Conservation (phyloP, 1,140 invertebrate species). For the Patella vulgata region DNA sequence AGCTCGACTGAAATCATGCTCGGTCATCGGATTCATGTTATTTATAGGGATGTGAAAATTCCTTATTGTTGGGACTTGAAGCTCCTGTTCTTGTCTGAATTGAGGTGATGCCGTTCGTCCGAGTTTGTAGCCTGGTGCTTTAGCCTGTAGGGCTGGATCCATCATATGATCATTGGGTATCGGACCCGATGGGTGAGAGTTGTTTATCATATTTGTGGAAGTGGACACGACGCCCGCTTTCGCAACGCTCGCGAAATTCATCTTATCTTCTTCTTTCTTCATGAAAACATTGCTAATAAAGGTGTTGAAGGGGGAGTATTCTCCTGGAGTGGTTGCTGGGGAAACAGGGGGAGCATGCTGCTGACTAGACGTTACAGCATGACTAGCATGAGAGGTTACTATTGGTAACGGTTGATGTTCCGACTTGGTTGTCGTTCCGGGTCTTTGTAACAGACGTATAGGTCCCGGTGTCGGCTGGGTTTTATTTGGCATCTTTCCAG, state of each 20-base stretch:
- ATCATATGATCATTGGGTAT: conserved; percentile 72
- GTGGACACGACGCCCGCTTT: conserved; percentile 70
- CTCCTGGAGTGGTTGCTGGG: conserved; percentile 50
- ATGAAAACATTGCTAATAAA: conserved; percentile 76
- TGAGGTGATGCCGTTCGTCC: conserved; percentile 45
- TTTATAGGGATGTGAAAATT: conserved; percentile 7
- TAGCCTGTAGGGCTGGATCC: conserved; percentile 61
- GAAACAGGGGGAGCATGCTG: conserved; percentile 6
- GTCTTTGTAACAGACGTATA: conserved; percentile 10
- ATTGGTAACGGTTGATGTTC: conserved; percentile 56
- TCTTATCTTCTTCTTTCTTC: conserved; percentile 74
- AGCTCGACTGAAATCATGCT: conserved; percentile 81
- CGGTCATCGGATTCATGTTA: conserved; percentile 11
- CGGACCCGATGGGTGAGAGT: conserved; percentile 58
- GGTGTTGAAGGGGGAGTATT: conserved; percentile 85
- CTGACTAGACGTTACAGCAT: conserved; percentile 18
- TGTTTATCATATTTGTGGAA: conserved; percentile 45
- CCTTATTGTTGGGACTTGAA: conserved; percentile 11
- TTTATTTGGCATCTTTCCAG: conserved; percentile 11
- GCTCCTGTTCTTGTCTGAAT: conserved; percentile 21
- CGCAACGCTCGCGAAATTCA: conserved; percentile 80
- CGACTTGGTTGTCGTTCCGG: conserved; percentile 6
- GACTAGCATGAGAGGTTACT: conserved; percentile 39
- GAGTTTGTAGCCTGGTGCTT: conserved; percentile 58
- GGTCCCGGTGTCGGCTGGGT: conserved; percentile 14